Conservation (phyloP, 2,888 invertebrate species). For the Xestoiulus laeticollis region DNA sequence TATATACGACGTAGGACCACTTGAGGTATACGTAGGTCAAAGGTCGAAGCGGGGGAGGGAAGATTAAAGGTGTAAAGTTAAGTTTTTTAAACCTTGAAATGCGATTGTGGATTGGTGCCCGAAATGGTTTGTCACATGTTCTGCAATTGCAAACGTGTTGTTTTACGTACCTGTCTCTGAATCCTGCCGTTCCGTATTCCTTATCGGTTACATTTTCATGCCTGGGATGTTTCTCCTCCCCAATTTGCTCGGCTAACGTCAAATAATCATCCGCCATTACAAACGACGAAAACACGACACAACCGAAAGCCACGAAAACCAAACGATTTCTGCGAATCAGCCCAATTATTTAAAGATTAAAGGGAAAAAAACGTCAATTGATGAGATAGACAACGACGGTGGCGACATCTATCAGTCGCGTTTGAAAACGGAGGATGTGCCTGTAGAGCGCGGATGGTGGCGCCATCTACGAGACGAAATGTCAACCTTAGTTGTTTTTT, state of each 20-base stretch:
- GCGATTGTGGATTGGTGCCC: too few relatives aligned
- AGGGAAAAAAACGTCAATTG: too few relatives aligned
- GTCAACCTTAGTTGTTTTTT: too few relatives aligned
- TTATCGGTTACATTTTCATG: not conserved
- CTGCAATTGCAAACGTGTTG: not conserved
- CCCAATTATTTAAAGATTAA: not conserved
- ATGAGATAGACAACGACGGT: too few relatives aligned
- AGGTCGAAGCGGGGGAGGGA: too few relatives aligned
- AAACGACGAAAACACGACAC: not conserved
- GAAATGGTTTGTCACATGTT: too few relatives aligned
- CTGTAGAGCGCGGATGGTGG: not conserved
- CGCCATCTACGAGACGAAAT: not conserved
- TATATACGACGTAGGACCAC: too few relatives aligned
- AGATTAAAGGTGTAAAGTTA: too few relatives aligned
- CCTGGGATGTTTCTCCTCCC: slow-evolving; percentile 47
- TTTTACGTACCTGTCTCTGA: slow-evolving; percentile 64
- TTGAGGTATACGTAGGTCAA: too few relatives aligned
- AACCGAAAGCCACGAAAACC: not conserved
- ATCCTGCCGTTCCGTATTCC: slow-evolving; percentile 68
- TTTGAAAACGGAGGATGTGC: too few relatives aligned
- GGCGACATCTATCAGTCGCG: too few relatives aligned
- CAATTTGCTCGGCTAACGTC: not conserved
- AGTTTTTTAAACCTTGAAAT: too few relatives aligned
- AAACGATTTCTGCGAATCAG: not conserved
- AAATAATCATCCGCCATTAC: not conserved